Percentiles rank a stretch among this genome's conserved stretches.
phyloP scores from a whole-genome alignment of 2,888 invertebrate species.

The Drosophila tripunctata region DNA sequence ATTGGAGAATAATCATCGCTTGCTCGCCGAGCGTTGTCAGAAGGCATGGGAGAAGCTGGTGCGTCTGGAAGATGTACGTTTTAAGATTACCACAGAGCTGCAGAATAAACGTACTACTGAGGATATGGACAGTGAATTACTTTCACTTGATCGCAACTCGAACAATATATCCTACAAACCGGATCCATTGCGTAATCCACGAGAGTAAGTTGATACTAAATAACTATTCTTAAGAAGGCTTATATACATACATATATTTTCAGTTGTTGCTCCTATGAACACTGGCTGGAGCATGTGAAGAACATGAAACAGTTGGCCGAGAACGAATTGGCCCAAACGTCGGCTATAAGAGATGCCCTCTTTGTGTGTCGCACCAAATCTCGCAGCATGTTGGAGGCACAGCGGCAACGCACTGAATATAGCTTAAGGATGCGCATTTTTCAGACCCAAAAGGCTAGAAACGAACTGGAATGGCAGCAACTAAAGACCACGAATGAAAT shows the following conservation, averaged over 20 bases:
- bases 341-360: slow-evolving; percentile 6
- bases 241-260: no score
- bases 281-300: slow-evolving; percentile 14
- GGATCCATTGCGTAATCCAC: slow-evolving; percentile 18
- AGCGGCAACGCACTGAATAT: slow-evolving; percentile 3
- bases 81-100: slow-evolving; percentile 4
- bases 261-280: slow-evolving; percentile 13
- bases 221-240: not conserved
- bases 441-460: not conserved
- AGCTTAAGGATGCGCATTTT: slow-evolving; percentile 7
- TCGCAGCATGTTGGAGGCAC: not conserved
- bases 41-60: slow-evolving; percentile 88
- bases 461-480: slow-evolving; percentile 18
- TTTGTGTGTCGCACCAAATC: slow-evolving; percentile 6
- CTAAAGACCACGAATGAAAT: not conserved
- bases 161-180: slow-evolving; percentile 3
- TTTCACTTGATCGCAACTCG: slow-evolving; percentile 1
- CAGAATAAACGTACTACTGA: not conserved
- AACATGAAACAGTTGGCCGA: slow-evolving; percentile 74
- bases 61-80: slow-evolving; percentile 11
- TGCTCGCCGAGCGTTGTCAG: slow-evolving; percentile 89
- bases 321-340: slow-evolving; percentile 33
- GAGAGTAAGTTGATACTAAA: not conserved
- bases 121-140: slow-evolving; percentile 8
- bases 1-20: slow-evolving; percentile 89